These are phyloP conservation scores for Acromyrmex echinatior DNA, from an alignment of 1,140 invertebrate species.

Conservation along the genomic window DNA sequence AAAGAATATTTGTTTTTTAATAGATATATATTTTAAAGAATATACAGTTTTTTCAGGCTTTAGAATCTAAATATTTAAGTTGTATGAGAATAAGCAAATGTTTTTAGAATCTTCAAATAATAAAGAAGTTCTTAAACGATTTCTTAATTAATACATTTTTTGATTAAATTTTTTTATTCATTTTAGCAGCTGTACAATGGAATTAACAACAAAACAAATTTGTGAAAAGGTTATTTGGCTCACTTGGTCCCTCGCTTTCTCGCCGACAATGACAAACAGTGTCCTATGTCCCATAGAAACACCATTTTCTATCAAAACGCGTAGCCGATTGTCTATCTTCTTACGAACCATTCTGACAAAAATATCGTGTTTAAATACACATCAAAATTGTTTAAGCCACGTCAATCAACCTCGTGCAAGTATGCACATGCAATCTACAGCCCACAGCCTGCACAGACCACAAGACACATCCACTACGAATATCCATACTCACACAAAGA, in stretches of 20 bases:
- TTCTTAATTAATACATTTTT: no score
- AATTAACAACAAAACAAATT: no score
- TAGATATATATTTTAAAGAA: neutral
- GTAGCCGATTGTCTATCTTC: slow-evolving; percentile 98
- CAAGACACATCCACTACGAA: no score
- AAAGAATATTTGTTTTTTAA: slow-evolving; percentile 7
- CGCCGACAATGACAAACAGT: slow-evolving; percentile 98
- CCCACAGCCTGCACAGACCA: no score
- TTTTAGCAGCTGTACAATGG: no score
- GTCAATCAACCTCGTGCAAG: neutral
- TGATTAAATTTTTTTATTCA: no score
- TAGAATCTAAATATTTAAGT: neutral
- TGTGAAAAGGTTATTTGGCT: neutral
- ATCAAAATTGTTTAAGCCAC: neutral
- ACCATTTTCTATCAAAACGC: slow-evolving; percentile 99
- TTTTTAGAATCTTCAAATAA: no score
- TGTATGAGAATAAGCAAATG: neutral
- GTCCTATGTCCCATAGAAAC: slow-evolving; percentile 95
- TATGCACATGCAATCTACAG: neutral
- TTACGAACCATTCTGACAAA: slow-evolving; percentile 92
- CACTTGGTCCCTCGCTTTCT: slow-evolving; percentile 98
- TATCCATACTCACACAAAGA: no score
- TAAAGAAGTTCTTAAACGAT: no score
- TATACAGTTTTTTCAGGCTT: neutral
- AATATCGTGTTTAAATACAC: neutral